Conservation (phyloP, 2,113 vertebrate species). For the Callopanchax toddi region DNA sequence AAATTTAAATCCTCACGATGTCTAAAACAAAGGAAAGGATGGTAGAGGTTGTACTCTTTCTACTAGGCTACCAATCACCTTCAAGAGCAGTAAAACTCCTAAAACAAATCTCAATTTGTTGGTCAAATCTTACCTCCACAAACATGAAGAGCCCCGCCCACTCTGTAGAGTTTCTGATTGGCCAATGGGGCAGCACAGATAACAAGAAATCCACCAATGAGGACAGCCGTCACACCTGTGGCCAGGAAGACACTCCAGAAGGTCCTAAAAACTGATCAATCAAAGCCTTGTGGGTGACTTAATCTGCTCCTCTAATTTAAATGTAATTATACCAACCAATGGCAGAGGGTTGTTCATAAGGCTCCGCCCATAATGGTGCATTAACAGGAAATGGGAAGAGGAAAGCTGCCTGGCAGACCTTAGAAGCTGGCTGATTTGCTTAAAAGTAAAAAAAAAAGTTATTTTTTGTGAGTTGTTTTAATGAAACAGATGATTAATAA, state of each 20-base stretch:
- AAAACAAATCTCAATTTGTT: too few species aligned
- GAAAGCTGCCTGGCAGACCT: constrained; percentile 44
- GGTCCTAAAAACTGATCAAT: constrained; percentile 46
- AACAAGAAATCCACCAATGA: constrained; percentile 25
- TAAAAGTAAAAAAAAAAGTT: not conserved
- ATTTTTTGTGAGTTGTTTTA: not conserved
- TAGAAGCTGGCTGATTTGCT: constrained; percentile 23
- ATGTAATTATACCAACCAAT: constrained; percentile 26
- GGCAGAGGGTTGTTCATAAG: constrained; percentile 29
- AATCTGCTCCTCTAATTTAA: not conserved
- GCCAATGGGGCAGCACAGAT: constrained; percentile 38
- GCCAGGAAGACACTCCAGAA: constrained; percentile 65
- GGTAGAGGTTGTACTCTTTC: too few species aligned
- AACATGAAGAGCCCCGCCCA: constrained; percentile 38
- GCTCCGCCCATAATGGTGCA: constrained; percentile 1
- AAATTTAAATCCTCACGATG: too few species aligned
- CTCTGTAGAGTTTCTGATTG: constrained; percentile 45
- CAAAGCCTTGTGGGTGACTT: too few species aligned
- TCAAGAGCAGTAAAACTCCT: not conserved
- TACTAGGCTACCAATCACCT: too few species aligned
- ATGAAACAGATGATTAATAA: not conserved
- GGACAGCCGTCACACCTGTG: not conserved
- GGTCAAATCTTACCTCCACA: constrained; percentile 34
- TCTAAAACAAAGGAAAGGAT: too few species aligned
- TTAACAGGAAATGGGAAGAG: constrained; percentile 57